A percentile compares a stretch with the other conserved stretches of the same genome.
These are phyloP conservation scores for Gymnogyps californianus DNA, from an alignment of 2,113 vertebrate species.

Conservation along the genomic window DNA sequence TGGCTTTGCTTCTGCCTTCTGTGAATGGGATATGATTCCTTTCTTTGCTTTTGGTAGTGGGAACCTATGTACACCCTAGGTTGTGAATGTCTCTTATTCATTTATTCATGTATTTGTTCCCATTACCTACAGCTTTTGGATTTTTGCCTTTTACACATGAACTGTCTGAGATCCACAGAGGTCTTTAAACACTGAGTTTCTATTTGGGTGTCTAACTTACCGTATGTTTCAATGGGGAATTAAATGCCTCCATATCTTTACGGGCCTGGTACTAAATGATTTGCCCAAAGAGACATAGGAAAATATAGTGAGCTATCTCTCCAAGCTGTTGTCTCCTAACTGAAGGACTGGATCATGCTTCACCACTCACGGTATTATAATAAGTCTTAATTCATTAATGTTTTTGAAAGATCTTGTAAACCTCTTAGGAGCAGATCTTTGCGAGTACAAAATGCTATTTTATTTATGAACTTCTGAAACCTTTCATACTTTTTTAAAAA, in stretches of 20 bases:
- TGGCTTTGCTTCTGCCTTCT: not conserved
- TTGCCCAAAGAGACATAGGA: not conserved
- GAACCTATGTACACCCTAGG: not conserved
- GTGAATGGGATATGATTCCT: not conserved
- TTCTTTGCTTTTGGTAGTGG: not conserved
- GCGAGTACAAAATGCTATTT: not conserved
- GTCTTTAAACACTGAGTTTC: not conserved
- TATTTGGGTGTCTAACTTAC: not conserved
- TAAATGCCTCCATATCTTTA: not conserved
- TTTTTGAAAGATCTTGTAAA: constrained; percentile 18
- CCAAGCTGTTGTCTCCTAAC: not conserved
- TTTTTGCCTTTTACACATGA: not conserved
- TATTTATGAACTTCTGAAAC: not conserved
- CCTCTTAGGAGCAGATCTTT: not conserved
- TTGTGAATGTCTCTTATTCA: not conserved
- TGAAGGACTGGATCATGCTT: constrained; percentile 7
- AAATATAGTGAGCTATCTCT: not conserved
- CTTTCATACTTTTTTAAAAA: not conserved
- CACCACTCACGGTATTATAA: not conserved
- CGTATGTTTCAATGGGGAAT: not conserved
- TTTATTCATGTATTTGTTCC: not conserved
- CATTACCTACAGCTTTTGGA: not conserved
- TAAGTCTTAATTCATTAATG: constrained; percentile 2
- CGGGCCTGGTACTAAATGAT: not conserved
- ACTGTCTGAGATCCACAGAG: not conserved